Conservation (phyloP, 2,888 invertebrate species). For the Ectobius pallidus region DNA sequence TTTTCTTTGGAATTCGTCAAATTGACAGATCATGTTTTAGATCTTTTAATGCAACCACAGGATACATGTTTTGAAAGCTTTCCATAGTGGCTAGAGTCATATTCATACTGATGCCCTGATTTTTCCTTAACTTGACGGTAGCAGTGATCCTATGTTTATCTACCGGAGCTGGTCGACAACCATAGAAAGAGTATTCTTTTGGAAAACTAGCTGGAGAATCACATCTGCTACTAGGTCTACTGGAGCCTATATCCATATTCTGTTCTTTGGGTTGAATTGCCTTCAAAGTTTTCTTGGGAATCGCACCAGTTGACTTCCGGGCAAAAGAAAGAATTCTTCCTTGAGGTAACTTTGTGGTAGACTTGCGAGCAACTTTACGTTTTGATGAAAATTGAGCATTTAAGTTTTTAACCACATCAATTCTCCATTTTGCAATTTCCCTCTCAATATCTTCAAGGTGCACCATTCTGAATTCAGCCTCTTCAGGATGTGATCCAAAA, state of each 20-base stretch:
- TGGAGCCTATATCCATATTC: not conserved
- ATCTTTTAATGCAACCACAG: conserved; percentile 58
- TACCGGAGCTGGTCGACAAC: conserved; percentile 55
- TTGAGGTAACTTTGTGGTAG: conserved; percentile 2
- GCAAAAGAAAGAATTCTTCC: conserved; percentile 48
- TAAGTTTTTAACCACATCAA: conserved; percentile 36
- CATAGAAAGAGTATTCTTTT: conserved; percentile 59
- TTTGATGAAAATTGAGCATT: conserved; percentile 33
- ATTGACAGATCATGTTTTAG: conserved; percentile 41
- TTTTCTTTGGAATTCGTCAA: conserved; percentile 1
- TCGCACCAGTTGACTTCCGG: conserved; percentile 60
- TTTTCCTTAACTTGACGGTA: conserved; percentile 54
- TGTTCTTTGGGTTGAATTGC: no score
- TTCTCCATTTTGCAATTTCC: conserved; percentile 35
- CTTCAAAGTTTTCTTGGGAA: not conserved
- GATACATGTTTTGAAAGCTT: conserved; percentile 60
- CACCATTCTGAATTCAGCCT: conserved; percentile 47
- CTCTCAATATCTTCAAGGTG: conserved; percentile 40
- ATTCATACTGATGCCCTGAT: conserved; percentile 59
- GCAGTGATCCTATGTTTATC: conserved; percentile 58
- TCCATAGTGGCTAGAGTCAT: conserved; percentile 60
- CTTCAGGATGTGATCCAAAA: conserved; percentile 49
- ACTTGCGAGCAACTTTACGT: conserved; percentile 29
- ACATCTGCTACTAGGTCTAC: conserved; percentile 40
- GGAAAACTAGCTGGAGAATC: not conserved